A percentile compares a stretch with the other conserved stretches of the same genome.
phyloP scores from a whole-genome alignment of 2,113 vertebrate species.

The Urocynchramus pylzowi region DNA sequence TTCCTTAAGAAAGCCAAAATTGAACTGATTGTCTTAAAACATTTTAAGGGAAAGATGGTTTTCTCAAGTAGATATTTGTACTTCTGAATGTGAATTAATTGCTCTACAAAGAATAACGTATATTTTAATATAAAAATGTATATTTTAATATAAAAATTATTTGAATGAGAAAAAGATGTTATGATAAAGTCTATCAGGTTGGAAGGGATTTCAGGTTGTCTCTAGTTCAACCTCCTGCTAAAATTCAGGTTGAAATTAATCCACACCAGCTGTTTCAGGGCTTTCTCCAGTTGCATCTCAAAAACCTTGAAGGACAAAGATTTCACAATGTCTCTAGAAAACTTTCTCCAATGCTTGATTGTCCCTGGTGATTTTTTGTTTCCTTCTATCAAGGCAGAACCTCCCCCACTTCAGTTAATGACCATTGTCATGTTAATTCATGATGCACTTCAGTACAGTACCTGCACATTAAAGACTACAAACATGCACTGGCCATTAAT shows the following conservation, averaged over 20 bases:
- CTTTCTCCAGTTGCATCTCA: background rate
- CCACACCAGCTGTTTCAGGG: background rate
- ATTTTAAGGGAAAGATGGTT: background rate
- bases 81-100: background rate
- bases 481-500: background rate
- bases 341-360: background rate
- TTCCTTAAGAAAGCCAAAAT: background rate
- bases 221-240: background rate
- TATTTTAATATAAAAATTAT: background rate
- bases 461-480: background rate
- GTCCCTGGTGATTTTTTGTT: background rate
- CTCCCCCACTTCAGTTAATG: background rate
- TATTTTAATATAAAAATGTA: background rate
- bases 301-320: background rate
- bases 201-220: background rate
- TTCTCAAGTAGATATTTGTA: background rate
- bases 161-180: background rate
- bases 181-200: background rate
- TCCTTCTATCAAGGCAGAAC: background rate
- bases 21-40: background rate
- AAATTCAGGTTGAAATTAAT: background rate
- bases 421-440: background rate
- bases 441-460: background rate
- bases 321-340: background rate
- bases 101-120: background rate